Base-by-base conservation (phyloP, 2,797 vertebrate genomes). In the Smutsia temminckii region DNA sequence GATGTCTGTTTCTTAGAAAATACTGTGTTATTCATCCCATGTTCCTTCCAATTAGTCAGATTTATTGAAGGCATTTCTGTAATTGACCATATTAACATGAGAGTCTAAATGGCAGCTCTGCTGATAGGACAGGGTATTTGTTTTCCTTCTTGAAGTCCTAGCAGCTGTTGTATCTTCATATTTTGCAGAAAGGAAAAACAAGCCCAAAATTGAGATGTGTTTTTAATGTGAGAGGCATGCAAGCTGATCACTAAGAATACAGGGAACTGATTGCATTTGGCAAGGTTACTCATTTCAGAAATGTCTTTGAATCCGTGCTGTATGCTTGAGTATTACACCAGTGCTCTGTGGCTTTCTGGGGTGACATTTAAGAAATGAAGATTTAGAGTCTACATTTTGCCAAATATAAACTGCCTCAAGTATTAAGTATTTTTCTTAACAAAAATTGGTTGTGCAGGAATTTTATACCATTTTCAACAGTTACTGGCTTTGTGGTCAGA, bases 241-340 rank as follows among this genome's bases (percentile, higher is more conserved):
- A 95, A 84, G 49, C 94, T 96, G 91, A 96, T 95, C 80, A 66
- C 61, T 74, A 86, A 95, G 85, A 95, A 92, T 93, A 90, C 95
- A 94, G 79, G 93, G 84, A 87, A 97, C 91, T 87, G 71, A 97
- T 96, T 94, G 66, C 80, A 84, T 93, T 95, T 94, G 89, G 89
- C 80, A 4, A 32, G 93, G 94, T 96, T 96, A 93, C 66, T 93
- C 93, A 96, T 96, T 97, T 96, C 80, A 95, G 93, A 93, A 94
- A 85, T 93, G 93, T 93, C 91, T 97, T 91, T 89, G 91, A 91
- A 64, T 96, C 57, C 93, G 66, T 71, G 40, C 69, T 96, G 2
- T 81, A 64, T 92, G 64, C 86, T 46, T 89, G 69, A 91, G 40
- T 68, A 14, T 94, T 89, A 75, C 66, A 64, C 93, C 89, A 89